phyloP scores from a whole-genome alignment of 1,140 invertebrate species.

The Cherax destructor region DNA sequence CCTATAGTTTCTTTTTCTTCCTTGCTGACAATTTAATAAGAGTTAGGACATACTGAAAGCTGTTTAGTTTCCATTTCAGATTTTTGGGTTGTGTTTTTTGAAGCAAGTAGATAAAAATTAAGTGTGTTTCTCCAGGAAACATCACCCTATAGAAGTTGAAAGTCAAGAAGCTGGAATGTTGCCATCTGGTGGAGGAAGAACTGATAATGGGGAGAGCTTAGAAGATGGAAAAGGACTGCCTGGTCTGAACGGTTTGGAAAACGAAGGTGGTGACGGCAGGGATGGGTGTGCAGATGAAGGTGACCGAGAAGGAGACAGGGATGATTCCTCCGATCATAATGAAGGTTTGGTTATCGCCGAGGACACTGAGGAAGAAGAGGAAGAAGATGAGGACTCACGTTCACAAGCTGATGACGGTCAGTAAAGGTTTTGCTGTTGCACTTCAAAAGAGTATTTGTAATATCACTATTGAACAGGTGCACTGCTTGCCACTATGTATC shows the following conservation, averaged over 20 bases:
- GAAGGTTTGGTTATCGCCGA: conserved; percentile 56
- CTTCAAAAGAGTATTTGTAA: neutral
- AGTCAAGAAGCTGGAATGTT: conserved; percentile 66
- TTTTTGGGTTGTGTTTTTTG: too few relatives aligned
- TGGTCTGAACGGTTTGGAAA: conserved; percentile 53
- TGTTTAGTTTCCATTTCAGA: too few relatives aligned
- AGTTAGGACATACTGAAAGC: too few relatives aligned
- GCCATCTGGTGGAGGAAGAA: conserved; percentile 17
- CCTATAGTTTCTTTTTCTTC: too few relatives aligned
- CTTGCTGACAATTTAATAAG: too few relatives aligned
- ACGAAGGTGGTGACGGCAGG: conserved; percentile 22
- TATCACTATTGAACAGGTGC: neutral
- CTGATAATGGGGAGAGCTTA: conserved; percentile 35
- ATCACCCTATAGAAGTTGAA: conserved; percentile 71
- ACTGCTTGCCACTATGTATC: neutral
- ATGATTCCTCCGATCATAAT: conserved; percentile 45
- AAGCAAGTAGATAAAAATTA: too few relatives aligned
- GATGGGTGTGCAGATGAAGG: conserved; percentile 21
- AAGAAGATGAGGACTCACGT: conserved; percentile 50
- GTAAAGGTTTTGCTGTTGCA: neutral
- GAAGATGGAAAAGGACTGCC: conserved; percentile 35
- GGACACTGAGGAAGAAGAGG: conserved; percentile 62
- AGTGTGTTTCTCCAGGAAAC: conserved; percentile 48
- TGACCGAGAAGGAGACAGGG: conserved; percentile 39
- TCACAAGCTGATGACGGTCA: conserved; percentile 47